Base-by-base conservation (phyloP, 2,113 vertebrate species). In the Apus apus region DNA sequence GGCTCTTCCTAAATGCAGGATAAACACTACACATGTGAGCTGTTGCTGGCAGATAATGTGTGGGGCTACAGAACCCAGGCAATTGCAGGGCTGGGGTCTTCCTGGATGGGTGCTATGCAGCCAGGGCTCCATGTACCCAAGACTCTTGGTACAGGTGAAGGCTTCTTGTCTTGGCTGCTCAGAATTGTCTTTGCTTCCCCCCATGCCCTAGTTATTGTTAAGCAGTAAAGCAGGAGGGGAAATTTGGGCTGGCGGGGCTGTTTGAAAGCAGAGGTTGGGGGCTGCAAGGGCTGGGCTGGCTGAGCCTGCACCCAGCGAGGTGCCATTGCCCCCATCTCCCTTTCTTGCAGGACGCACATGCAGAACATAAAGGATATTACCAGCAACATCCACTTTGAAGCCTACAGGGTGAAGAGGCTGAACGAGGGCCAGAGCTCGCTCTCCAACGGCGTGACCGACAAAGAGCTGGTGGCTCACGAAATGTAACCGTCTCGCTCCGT, bases 331-430 rank as follows among this genome's bases (percentile, higher is more conserved):
- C 30, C 45, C 8, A 0, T 92, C 43, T 91, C 34, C 81, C 43
- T 79, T 56, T 71, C 90, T 85, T 13, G 1, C 98, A 99, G 99
- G 98, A 99, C 99, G 18, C 99, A 99, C 97, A 99, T 99, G 99
- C 99, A 99, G 98, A 99, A 99, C 97, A 99, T 99, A 90, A 99
- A 99, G 94, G 99, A 99, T 96, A 99, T 99, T 96, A 99, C 99
- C 94, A 98, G 99, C 98, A 99, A 97, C 98, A 99, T 99, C 98
- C 99, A 99, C 97, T 99, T 99, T 2, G 99, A 99, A 95, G 98
- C 98, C 13, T 99, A 99, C 96, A 98, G 99, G 7, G 99, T 99
- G 57, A 99, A 98, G 81, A 98, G 99, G 71, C 98, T 99, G 97
- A 99, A 99, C 6, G 99, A 99, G 93, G 98, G 98, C 97, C 98